Evolutionary conservation across 2,797 vertebrate genomes (phyloP).

Genomic region (Philypnodon macrostomus): DNA sequence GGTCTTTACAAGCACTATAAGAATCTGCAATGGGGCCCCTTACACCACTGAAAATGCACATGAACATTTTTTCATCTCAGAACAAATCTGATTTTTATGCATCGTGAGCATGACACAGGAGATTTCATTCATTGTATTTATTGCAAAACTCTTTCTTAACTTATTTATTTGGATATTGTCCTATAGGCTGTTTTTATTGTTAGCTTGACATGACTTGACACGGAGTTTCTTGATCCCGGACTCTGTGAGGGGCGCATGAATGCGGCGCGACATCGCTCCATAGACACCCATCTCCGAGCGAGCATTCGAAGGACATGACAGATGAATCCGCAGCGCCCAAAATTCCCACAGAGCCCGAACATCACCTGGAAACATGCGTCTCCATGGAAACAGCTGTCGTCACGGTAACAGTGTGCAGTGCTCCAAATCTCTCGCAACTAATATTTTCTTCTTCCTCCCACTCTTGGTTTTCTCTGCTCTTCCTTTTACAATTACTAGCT

Average conservation of each 20-base stretch:
- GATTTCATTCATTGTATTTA: neutral
- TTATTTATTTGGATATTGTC: neutral
- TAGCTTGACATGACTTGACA: too few relatives aligned
- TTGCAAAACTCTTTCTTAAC: neutral
- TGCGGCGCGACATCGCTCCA: too few relatives aligned
- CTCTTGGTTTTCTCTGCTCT: conserved; percentile 44
- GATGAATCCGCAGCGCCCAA: conserved; percentile 56
- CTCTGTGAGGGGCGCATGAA: too few relatives aligned
- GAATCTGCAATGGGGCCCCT: too few relatives aligned
- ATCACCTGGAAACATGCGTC: conserved; percentile 59
- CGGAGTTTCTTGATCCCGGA: too few relatives aligned
- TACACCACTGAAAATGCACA: too few relatives aligned
- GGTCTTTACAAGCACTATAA: too few relatives aligned
- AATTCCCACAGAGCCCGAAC: conserved; percentile 74
- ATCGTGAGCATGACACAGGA: neutral
- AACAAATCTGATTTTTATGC: neutral
- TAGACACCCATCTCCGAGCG: conserved; percentile 8
- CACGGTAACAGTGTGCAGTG: conserved; percentile 65
- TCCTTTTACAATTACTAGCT: conserved; percentile 56
- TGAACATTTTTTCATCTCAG: too few relatives aligned
- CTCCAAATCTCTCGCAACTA: conserved; percentile 68
- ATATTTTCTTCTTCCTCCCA: conserved; percentile 58
- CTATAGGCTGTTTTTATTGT: neutral
- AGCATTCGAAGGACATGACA: conserved; percentile 22
- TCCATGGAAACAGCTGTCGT: conserved; percentile 55